phyloP scores from a whole-genome alignment of 2,113 vertebrate species.

The Apaloderma vittatum region DNA sequence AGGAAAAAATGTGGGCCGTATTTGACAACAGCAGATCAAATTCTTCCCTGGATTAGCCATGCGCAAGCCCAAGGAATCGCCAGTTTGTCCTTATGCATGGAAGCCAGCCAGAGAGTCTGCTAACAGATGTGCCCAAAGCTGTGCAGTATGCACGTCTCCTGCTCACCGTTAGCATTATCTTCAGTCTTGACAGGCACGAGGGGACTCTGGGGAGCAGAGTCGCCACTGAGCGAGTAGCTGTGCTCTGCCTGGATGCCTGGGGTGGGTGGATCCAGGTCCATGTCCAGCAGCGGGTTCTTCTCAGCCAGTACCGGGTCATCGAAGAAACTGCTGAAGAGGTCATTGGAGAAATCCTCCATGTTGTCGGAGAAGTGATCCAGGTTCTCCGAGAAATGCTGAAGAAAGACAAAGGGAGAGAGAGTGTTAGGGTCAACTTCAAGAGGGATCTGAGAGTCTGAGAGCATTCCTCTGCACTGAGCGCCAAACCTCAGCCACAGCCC shows the following conservation, averaged over 20 bases:
- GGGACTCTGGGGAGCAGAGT: slow-evolving; percentile 97
- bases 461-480: not conserved
- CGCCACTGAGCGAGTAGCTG: slow-evolving; percentile 97
- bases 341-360: slow-evolving; percentile 98
- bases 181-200: slow-evolving; percentile 94
- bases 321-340: slow-evolving; percentile 98
- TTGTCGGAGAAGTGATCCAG: slow-evolving; percentile 95
- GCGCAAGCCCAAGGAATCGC: not conserved
- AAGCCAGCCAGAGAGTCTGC: not conserved
- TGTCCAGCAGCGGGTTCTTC: slow-evolving; percentile 91
- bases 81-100: not conserved
- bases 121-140: not conserved
- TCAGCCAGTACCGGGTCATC: slow-evolving; percentile 95
- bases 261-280: slow-evolving; percentile 92
- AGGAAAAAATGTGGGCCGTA: slow-evolving; percentile 11
- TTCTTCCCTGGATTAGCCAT: not conserved
- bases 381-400: slow-evolving; percentile 83
- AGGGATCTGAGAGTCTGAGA: not conserved
- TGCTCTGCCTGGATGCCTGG: slow-evolving; percentile 97
- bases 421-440: not conserved
- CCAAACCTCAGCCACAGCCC: not conserved
- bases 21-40: not conserved
- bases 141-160: not conserved
- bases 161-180: slow-evolving; percentile 88
- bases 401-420: not conserved